Evolutionary conservation across 2,113 vertebrate species (phyloP).

Genomic region (Rhynchopsitta pachyrhyncha): DNA sequence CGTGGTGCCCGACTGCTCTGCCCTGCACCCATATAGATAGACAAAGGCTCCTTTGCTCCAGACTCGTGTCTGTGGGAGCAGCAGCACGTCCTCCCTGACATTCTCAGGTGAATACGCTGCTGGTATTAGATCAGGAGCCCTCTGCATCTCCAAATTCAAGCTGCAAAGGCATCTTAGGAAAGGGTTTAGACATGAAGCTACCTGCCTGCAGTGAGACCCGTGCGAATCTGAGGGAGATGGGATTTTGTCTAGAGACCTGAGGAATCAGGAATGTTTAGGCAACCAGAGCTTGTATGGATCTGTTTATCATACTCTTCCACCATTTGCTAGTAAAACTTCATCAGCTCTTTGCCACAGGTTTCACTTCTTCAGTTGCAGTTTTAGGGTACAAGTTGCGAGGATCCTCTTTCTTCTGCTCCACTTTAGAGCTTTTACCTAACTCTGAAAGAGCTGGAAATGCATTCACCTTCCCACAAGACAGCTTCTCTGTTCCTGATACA

Average conservation of each 20-base stretch:
- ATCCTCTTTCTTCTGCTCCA: neutral
- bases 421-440: neutral
- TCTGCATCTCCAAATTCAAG: neutral
- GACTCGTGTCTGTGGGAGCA: accelerated
- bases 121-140: neutral
- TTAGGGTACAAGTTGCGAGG: neutral
- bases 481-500: neutral
- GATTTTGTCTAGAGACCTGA: neutral
- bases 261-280: neutral
- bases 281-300: neutral
- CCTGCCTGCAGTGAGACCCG: neutral
- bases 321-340: neutral
- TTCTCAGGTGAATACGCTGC: neutral
- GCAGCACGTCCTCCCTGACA: accelerated
- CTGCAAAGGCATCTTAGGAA: neutral
- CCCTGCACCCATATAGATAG: accelerated
- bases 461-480: neutral
- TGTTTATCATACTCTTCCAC: neutral
- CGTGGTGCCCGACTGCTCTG: accelerated
- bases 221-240: neutral
- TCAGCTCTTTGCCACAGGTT: neutral
- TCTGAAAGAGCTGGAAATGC: neutral
- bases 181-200: neutral
- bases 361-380: neutral
- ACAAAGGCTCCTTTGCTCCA: accelerated